Conservation (phyloP, 2,888 invertebrate species). For the Andricus quercusramuli region DNA sequence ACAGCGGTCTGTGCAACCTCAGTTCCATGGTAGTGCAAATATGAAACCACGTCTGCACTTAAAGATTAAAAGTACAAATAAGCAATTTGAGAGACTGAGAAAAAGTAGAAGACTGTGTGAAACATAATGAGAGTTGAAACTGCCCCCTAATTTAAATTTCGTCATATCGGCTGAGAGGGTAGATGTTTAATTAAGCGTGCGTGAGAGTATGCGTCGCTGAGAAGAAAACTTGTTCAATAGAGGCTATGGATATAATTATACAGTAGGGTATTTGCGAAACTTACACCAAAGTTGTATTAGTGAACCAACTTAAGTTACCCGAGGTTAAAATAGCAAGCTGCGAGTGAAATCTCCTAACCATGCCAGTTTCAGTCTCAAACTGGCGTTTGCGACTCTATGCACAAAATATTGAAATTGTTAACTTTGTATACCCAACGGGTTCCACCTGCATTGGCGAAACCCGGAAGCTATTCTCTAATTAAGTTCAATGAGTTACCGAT, state of each 20-base stretch:
- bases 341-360: slow-evolving; percentile 21
- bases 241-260: neutral
- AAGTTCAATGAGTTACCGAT: slow-evolving; percentile 27
- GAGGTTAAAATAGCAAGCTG: slow-evolving; percentile 35
- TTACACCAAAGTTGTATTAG: slow-evolving; percentile 21
- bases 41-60: no score
- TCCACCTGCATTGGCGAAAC: slow-evolving; percentile 11
- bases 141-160: slow-evolving; percentile 3
- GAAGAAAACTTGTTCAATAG: slow-evolving; percentile 28
- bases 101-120: neutral
- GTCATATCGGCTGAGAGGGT: neutral
- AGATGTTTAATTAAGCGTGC: slow-evolving; percentile 15
- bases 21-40: no score
- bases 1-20: no score
- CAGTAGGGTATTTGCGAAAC: slow-evolving; percentile 5
- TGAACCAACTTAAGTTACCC: slow-evolving; percentile 25
- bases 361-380: slow-evolving; percentile 24
- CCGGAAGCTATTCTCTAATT: slow-evolving; percentile 40
- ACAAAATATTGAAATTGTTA: slow-evolving; percentile 37
- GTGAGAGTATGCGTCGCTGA: slow-evolving; percentile 3
- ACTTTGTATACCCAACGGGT: slow-evolving; percentile 30
- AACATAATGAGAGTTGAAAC: neutral
- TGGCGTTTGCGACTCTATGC: slow-evolving; percentile 18
- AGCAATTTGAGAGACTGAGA: neutral
- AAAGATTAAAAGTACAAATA: neutral